These are phyloP conservation scores for Plagodis pulveraria DNA, from an alignment of 2,888 invertebrate genomes.

Conservation along the genomic window DNA sequence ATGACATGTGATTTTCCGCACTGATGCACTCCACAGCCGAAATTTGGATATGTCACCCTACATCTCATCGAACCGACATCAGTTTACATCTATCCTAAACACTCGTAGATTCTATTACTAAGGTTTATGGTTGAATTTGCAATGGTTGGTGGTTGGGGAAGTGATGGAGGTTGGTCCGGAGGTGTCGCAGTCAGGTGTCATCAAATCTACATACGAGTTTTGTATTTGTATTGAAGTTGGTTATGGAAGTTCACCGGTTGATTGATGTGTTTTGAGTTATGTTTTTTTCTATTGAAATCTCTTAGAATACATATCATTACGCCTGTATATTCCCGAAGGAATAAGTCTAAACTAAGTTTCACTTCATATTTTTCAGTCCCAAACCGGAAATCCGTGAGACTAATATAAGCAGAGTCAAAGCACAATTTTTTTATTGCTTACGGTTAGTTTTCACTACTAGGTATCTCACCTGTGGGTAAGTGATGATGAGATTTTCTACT, in stretches of 20 bases:
- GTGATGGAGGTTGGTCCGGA: conserved; percentile 9
- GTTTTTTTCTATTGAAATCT: not conserved
- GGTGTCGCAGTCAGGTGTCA: conserved; percentile 30
- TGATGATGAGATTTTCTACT: too few species aligned
- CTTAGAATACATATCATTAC: too few species aligned
- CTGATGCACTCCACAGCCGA: conserved; percentile 54
- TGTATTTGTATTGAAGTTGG: conserved; percentile 34
- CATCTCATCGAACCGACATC: conserved; percentile 17
- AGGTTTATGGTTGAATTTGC: conserved; percentile 18
- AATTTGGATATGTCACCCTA: conserved; percentile 65
- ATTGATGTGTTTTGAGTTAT: conserved; percentile 8
- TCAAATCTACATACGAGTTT: conserved; percentile 31
- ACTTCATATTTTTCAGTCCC: too few species aligned
- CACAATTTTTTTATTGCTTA: too few species aligned
- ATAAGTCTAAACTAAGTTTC: too few species aligned
- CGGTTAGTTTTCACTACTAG: too few species aligned
- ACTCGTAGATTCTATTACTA: conserved; percentile 7
- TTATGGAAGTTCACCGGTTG: conserved; percentile 13
- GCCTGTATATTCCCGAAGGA: too few species aligned
- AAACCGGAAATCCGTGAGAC: too few species aligned
- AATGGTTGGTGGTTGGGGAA: not conserved
- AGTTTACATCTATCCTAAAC: not conserved
- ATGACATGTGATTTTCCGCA: conserved; percentile 80
- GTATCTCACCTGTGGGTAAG: too few species aligned
- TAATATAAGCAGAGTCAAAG: too few species aligned